Conservation (phyloP, 2,797 vertebrate genomes). For the Acrocephalus scirpaceus region DNA sequence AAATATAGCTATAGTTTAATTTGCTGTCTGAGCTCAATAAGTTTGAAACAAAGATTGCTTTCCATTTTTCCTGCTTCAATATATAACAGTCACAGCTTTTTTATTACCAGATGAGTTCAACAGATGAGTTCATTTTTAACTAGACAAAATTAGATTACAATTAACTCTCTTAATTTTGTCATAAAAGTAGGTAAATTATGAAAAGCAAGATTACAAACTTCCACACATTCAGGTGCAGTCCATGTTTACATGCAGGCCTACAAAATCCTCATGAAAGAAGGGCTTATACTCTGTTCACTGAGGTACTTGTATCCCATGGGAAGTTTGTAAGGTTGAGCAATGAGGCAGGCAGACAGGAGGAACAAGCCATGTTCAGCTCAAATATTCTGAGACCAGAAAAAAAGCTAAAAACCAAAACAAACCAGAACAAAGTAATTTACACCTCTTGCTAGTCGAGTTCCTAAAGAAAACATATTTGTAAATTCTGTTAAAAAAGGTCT, state of each 20-base stretch:
- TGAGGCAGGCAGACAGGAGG: background rate
- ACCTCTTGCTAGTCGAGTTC: background rate
- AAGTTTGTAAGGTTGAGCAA: background rate
- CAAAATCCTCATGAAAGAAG: background rate
- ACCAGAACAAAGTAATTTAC: background rate
- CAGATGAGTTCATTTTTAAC: slow-evolving; percentile 46
- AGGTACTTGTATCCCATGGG: background rate
- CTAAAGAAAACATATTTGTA: background rate
- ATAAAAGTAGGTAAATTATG: slow-evolving; percentile 12
- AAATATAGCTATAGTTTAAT: slow-evolving; percentile 48
- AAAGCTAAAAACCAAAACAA: background rate
- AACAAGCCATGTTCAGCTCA: background rate
- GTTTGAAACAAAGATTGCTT: slow-evolving; percentile 46
- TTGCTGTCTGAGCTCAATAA: slow-evolving; percentile 25
- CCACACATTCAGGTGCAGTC: background rate
- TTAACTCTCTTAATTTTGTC: slow-evolving; percentile 27
- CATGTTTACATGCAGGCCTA: background rate
- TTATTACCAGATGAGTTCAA: slow-evolving; percentile 45
- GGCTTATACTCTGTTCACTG: background rate
- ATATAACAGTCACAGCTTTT: slow-evolving; percentile 7
- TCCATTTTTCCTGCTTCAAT: slow-evolving; percentile 47
- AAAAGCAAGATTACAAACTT: slow-evolving; percentile 30
- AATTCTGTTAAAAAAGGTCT: background rate
- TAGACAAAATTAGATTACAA: slow-evolving; percentile 33
- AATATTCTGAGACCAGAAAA: background rate